These are phyloP conservation scores for Eira barbara DNA, from an alignment of 2,113 vertebrate species.

Conservation along the genomic window DNA sequence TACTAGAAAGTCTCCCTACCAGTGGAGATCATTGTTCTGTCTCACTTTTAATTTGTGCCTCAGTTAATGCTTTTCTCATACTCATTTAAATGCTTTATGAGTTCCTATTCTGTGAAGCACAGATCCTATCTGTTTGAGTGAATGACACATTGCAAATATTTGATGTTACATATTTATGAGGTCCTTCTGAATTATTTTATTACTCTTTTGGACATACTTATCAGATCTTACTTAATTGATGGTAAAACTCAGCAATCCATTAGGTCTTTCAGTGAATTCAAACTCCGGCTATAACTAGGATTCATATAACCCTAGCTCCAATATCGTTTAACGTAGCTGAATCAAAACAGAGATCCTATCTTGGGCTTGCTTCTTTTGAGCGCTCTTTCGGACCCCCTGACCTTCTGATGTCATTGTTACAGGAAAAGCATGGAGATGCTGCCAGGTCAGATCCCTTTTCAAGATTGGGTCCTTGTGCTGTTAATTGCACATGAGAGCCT, in stretches of 20 bases:
- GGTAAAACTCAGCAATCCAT: slow-evolving; percentile 29
- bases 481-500: neutral
- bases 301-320: slow-evolving; percentile 54
- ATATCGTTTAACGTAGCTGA: slow-evolving; percentile 65
- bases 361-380: slow-evolving; percentile 70
- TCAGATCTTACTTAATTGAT: slow-evolving; percentile 60
- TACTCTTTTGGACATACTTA: slow-evolving; percentile 57
- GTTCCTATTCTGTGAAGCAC: slow-evolving; percentile 65
- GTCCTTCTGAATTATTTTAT: slow-evolving; percentile 65
- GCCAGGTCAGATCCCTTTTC: neutral
- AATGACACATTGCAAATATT: slow-evolving; percentile 72
- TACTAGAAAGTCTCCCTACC: neutral
- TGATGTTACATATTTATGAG: slow-evolving; percentile 74
- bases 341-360: slow-evolving; percentile 62
- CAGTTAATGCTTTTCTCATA: slow-evolving; percentile 73
- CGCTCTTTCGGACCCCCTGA: slow-evolving; percentile 73
- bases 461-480: neutral
- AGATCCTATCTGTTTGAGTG: slow-evolving; percentile 64
- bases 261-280: slow-evolving; percentile 53
- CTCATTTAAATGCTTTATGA: slow-evolving; percentile 69
- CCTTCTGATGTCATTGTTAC: slow-evolving; percentile 71
- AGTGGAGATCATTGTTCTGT: neutral
- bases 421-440: neutral
- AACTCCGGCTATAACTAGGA: slow-evolving; percentile 57
- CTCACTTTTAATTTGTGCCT: slow-evolving; percentile 51